Evolutionary conservation across 2,888 invertebrate genomes (phyloP).

Genomic region (Xiphydria camelus): DNA sequence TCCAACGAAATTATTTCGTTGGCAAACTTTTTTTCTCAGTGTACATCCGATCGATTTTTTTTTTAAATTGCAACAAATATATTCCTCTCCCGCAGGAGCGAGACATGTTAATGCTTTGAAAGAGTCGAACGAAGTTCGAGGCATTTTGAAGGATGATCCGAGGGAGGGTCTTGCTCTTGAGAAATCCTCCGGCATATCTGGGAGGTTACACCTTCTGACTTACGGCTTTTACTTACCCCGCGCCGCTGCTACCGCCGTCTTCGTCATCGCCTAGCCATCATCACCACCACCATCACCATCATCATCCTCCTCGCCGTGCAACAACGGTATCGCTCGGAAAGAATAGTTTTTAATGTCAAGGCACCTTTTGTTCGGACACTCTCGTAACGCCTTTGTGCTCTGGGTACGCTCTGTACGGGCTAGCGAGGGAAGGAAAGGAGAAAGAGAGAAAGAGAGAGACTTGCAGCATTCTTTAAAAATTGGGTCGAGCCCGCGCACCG

Average conservation of each 20-base stretch:
- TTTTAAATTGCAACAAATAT: no score
- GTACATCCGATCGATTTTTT: no score
- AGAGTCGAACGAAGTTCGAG: neutral
- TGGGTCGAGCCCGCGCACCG: neutral
- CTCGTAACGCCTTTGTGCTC: neutral
- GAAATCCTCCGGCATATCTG: conserved; percentile 38
- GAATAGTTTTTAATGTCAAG: conserved; percentile 37
- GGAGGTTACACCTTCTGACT: conserved; percentile 31
- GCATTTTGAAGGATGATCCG: neutral
- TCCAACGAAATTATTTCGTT: no score
- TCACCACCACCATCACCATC: conserved; percentile 15
- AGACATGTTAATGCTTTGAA: no score
- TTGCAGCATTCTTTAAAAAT: neutral
- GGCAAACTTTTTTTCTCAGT: no score
- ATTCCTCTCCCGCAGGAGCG: no score
- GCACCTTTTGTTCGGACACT: conserved; percentile 24
- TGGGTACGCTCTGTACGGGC: neutral
- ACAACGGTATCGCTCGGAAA: conserved; percentile 23
- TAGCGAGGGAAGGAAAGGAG: no score
- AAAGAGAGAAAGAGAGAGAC: no score
- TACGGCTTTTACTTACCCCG: conserved; percentile 24
- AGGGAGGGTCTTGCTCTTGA: conserved; percentile 22
- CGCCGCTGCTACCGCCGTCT: conserved; percentile 16
- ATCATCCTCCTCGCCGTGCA: conserved; percentile 25
- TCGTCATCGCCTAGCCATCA: conserved; percentile 20